Base-by-base conservation (phyloP, 2,113 vertebrate species). In the Procavia capensis region DNA sequence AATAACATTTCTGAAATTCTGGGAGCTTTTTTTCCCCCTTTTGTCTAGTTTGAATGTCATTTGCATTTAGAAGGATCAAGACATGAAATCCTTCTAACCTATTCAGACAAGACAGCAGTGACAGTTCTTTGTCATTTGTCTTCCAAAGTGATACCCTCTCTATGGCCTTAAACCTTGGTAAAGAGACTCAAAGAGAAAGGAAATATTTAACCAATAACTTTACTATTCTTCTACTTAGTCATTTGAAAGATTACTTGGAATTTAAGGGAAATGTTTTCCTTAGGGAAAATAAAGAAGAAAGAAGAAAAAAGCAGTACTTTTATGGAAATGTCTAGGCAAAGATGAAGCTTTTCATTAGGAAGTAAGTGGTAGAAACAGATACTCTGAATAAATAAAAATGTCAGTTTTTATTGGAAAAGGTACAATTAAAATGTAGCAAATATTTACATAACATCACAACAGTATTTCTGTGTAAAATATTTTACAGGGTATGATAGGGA, bases 1-100 rank as follows among this genome's bases (percentile, higher is more conserved):
- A 17, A 43, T 19, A 66, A 27, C 80, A 85, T 78, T 91, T 91
- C 59, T 74, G 72, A 94, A 94, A 96, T 74, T 39, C 25, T 80
- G 45, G 22, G 81, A 47, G 75, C 14, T 47, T 10, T 61, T 31
- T 82, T 90, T 72, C 25, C 68, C 57, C 17, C 24, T 93, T 85
- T 95, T 93, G 29, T 91, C 24, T 74, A 78, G 19, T 72, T 63
- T 88, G 34, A 76, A 50, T 87, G 39, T 34, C 68, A 64, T 84
- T 95, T 94, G 86, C 34, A 74, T 54, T 91, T 39, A 22, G 34
- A 91, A 87, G 63, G 87, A 72, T 70, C 19, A 93, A 63, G 41
- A 81, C 19, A 57, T 34, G 27, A 86, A 93, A 74, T 91, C 34
- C 19, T 39, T 39, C 75, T 91, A 86, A 66, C 43, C 54, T 85